Evolutionary conservation across 2,797 vertebrate species (phyloP), one percentile per base, ranked within the genome.

Genomic region (Phaenicophaeus curvirostris): DNA sequence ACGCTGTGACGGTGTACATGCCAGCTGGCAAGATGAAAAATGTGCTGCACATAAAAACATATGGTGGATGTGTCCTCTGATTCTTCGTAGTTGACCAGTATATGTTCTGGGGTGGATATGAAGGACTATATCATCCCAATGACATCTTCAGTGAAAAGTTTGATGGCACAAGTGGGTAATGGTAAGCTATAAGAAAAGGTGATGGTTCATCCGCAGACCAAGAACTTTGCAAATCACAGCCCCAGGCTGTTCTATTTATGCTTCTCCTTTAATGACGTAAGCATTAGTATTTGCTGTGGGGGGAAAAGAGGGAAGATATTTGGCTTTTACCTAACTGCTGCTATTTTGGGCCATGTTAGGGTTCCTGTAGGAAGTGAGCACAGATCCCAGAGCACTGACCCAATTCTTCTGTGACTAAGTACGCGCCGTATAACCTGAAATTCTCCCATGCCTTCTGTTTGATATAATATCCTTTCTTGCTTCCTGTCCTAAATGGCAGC

Each of bases 371-470:
- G 95, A 95, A 85, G 85, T 76, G 85, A 96, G 18, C 46, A 30
- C 76, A 69, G 79, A 66, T 95, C 91, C 95, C 96, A 95, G 62
- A 83, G 92, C 89, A 80, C 46, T 3, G 28, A 67, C 82, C 90
- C 85, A 59, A 81, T 95, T 96, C 96, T 89, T 85, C 62, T 85
- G 82, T 77, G 65, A 77, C 85, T 93, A 74, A 92, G 51, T 83
- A 13, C 37, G 66, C 90, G 78, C 74, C 8, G 15, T 88, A 85
- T 78, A 96, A 94, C 94, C 90, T 86, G 91, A 84, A 93, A 80
- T 85, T 96, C 90, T 95, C 85, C 82, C 79, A 78, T 95, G 92
- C 87, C 79, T 92, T 75, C 92, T 94, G 87, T 95, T 96, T 94
- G 90, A 91, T 93, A 93, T 62, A 95, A 94, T 81, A 94, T 96